Percentiles rank a stretch among this genome's conserved stretches.
Evolutionary conservation across 2,113 vertebrate species (phyloP).

Genomic region (Rhinolophus sinicus): DNA sequence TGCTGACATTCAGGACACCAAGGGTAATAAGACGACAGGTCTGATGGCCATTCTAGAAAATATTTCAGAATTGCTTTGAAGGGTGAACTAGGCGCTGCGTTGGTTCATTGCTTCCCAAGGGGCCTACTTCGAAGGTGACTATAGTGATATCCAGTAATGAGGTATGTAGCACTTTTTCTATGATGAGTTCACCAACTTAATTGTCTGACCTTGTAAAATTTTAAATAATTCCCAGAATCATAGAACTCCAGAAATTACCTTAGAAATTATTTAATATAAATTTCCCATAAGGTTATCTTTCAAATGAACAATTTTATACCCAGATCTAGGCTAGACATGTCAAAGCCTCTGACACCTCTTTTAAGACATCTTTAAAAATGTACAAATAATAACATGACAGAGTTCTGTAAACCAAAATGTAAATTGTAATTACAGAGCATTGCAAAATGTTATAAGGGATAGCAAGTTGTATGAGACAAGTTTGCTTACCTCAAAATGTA

Average conservation of each 20-base stretch:
- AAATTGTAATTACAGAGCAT: background rate
- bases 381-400: background rate
- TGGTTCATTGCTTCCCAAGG: too few species aligned
- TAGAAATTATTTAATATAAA: background rate
- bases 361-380: background rate
- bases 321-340: background rate
- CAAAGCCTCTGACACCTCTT: background rate
- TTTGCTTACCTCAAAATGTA: background rate
- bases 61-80: too few species aligned
- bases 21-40: too few species aligned
- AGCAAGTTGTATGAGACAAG: background rate
- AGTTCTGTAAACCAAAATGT: background rate
- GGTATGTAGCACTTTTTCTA: too few species aligned
- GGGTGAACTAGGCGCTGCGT: too few species aligned
- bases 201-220: background rate
- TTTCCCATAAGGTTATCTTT: background rate
- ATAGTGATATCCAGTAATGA: too few species aligned
- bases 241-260: background rate
- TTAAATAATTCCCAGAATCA: background rate
- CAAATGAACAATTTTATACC: background rate
- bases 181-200: too few species aligned
- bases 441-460: background rate
- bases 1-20: too few species aligned
- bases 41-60: background rate
- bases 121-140: too few species aligned